Conservation (phyloP, 2,113 vertebrate genomes). For the Ciconia stormi region DNA sequence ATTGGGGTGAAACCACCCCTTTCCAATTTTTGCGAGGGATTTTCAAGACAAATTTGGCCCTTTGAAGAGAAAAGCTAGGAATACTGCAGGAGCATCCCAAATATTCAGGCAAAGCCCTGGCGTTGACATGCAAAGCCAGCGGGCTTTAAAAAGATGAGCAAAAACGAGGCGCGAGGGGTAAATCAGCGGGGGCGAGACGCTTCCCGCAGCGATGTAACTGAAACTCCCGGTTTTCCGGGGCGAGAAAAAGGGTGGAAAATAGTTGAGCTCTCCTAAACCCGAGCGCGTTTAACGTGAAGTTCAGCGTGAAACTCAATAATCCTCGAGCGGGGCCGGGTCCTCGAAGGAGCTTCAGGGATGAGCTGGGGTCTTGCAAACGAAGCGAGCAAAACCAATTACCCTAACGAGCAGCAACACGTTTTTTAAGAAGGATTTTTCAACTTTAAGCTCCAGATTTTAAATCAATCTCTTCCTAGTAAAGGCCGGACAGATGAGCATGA, state of each 20-base stretch:
- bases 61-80: not conserved
- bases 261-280: not conserved
- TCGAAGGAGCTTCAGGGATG: not conserved
- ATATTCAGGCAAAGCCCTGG: not conserved
- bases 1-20: not conserved
- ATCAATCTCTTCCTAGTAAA: not conserved
- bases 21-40: accelerated
- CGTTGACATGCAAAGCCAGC: not conserved
- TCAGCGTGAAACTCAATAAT: not conserved
- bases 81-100: not conserved
- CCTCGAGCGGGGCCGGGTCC: not conserved
- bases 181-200: not conserved
- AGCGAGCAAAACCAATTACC: not conserved
- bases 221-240: not conserved
- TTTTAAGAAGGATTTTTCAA: not conserved
- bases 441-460: not conserved
- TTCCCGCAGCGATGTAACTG: not conserved
- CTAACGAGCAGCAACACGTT: accelerated
- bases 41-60: not conserved
- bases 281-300: accelerated
- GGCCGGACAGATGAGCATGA: not conserved
- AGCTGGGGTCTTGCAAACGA: not conserved
- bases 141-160: not conserved
- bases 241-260: not conserved
- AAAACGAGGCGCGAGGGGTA: accelerated